Evolutionary conservation across 2,888 invertebrate genomes (phyloP), one percentile per base, ranked within the genome.

Genomic region (Acrocyrtus sp.): DNA sequence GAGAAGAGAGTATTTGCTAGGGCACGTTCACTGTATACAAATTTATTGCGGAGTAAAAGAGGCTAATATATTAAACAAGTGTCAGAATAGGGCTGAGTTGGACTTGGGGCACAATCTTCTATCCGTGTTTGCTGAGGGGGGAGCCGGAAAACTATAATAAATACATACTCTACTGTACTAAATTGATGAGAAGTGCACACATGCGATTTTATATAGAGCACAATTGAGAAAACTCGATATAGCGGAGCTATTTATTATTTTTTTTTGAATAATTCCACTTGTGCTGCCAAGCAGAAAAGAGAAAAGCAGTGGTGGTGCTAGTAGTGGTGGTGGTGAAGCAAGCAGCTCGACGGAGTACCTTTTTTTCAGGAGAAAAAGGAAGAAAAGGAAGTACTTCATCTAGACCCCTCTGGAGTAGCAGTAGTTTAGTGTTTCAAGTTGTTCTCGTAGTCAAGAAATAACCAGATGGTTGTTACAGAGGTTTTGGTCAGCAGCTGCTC

Each of bases 1-100:
- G n/a, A n/a, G n/a, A 56, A 67, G 63, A 58, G 53, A 29, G 47
- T 72, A 47, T 45, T 65, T 65, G 70, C 48, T 61, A 29, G 50
- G 34, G 62, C 43, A 70, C 72, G 72, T 53, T 65, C 63, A 53
- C 60, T 72, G 72, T 72, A 72, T 72, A 72, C 72, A 63, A 72
- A 72, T 72, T 72, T 60, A 62, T 58, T 34, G 65, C 58, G 58
- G 57, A 17, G 41, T 47, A 54, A 39, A 24, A 58, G 57, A 72
- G 21, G n/a, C n/a, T n/a, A n/a, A n/a, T n/a, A n/a, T 27, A 63
- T 53, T 66, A 72, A 72, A 60, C 61, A 66, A 66, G 60, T 66
- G 66, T 66, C 72, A 45, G 45, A 72, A 58, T 65, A 26, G n/a
- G 61, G 61, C 48, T 54, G 34, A 60, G 39, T 26, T n/a, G n/a